Base-by-base conservation (phyloP, 2,888 invertebrate genomes). In the Stenotaenia linearis region DNA sequence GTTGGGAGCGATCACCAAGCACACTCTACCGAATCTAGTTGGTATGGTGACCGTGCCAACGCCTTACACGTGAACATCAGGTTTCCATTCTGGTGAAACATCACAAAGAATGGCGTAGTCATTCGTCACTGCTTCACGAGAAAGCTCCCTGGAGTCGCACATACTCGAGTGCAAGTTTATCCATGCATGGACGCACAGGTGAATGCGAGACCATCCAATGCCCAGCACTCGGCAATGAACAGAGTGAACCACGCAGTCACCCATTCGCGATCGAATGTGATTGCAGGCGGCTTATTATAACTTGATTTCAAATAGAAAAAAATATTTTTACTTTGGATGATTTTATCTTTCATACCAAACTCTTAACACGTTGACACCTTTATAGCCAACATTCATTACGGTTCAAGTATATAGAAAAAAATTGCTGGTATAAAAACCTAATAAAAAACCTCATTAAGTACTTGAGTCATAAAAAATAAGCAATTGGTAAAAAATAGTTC, bases 61-160 rank as follows among this genome's bases (percentile, higher is more conserved):
- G 28, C 12, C 69, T 69, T 28, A 28, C 25, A 28, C 28, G 69
- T 12, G 69, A 69, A 69, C 69, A 69, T 69, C 69, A 69, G 69
- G 69, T 25, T 28, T 69, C 69, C 69, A 69, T 69, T 69, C 69
- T 28, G 69, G 69, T 15, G 28, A 69, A 69, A 69, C 69, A 69
- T 69, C 69, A 69, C 69, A 28, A 45, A 45, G 45, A 45, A 69
- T 69, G 25, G 28, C 28, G 69, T 69, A 69, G 69, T 69, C 69
- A 69, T 69, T 69, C 69, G 69, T 69, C 69, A 69, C 28, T 69
- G 69, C 69, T 69, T 69, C 69, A 28, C 28, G 69, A 9, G 25
- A 12, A 69, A 28, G 1, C 69, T n/a, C 69, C 28, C 69, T 69
- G 9, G 69, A 69, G 69, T 69, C 45, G 18, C 69, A 28, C 69